phyloP scores from a whole-genome alignment of 2,797 vertebrate species.

The Myiotriccus ornatus region DNA sequence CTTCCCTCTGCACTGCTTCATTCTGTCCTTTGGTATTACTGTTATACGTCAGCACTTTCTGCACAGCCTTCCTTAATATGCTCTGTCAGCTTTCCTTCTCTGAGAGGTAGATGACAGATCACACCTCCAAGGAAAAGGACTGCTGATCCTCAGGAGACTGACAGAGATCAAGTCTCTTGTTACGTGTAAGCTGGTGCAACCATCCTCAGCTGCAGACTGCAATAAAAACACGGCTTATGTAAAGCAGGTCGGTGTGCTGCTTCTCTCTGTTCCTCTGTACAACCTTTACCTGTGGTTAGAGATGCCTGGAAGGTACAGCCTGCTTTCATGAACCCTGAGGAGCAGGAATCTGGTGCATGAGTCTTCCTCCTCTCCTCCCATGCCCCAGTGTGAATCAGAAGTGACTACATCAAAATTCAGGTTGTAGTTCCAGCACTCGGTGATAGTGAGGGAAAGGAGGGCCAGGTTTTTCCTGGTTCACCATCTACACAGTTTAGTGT shows the following conservation, averaged over 20 bases:
- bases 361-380: background rate
- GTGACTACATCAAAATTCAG: background rate
- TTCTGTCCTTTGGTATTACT: background rate
- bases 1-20: background rate
- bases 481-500: background rate
- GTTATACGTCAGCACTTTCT: background rate
- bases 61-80: background rate
- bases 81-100: background rate
- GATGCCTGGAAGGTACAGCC: background rate
- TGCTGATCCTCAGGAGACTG: background rate
- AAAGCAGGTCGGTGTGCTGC: background rate
- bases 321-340: background rate
- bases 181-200: background rate
- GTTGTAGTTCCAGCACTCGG: background rate
- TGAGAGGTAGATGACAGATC: background rate
- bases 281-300: background rate
- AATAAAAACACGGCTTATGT: conserved; percentile 3
- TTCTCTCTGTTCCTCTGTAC: background rate
- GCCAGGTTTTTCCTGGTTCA: background rate
- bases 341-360: background rate
- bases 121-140: background rate
- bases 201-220: background rate
- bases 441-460: background rate
- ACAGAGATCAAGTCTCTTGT: background rate
- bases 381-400: background rate